A percentile compares a stretch with the other conserved stretches of the same genome.
These are phyloP conservation scores for Ictalurus furcatus DNA, from an alignment of 2,113 vertebrate genomes.

Conservation along the genomic window DNA sequence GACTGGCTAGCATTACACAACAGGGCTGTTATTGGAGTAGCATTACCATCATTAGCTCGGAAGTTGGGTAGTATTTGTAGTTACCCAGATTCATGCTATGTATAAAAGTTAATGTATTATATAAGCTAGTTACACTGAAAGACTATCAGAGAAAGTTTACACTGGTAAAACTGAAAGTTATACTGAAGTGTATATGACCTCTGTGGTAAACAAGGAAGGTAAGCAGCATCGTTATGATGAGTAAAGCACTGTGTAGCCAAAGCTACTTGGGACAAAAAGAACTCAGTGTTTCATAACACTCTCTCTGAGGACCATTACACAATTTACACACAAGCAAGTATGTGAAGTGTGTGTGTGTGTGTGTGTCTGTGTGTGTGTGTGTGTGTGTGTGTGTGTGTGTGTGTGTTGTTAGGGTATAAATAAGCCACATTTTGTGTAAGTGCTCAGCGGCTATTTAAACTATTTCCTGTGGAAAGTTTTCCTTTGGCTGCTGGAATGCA, in stretches of 20 bases:
- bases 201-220: not conserved
- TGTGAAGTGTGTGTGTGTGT: not conserved
- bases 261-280: not conserved
- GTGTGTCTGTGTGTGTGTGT: not conserved
- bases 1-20: not conserved
- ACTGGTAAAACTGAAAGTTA: not conserved
- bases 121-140: not conserved
- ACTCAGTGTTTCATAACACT: not conserved
- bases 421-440: slow-evolving; percentile 14
- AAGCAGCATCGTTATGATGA: not conserved
- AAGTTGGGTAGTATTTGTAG: not conserved
- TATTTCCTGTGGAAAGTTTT: slow-evolving; percentile 77
- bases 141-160: not conserved
- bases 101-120: not conserved
- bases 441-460: slow-evolving; percentile 69
- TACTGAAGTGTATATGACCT: not conserved
- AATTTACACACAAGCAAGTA: not conserved
- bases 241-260: not conserved
- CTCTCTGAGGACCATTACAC: slow-evolving; percentile 1
- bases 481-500: slow-evolving; percentile 62
- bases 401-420: not conserved
- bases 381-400: not conserved
- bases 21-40: not conserved
- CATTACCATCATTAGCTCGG: not conserved
- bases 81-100: not conserved